Conservation (phyloP, 2,113 vertebrate species). For the Barnardius zonarius region DNA sequence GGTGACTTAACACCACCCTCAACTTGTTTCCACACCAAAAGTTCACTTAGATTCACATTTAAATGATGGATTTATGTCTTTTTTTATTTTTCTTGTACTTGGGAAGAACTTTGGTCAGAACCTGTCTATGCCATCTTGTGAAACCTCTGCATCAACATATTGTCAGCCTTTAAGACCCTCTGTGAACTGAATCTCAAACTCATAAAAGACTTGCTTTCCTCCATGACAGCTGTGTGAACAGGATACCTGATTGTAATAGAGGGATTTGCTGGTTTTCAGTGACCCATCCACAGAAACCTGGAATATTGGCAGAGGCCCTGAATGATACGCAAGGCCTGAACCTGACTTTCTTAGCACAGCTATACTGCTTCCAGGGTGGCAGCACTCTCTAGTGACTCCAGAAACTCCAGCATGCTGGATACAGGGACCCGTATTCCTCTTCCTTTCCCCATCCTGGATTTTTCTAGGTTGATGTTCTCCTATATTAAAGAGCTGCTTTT, state of each 20-base stretch:
- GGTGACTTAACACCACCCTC: not conserved
- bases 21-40: not conserved
- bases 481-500: not conserved
- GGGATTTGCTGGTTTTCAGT: not conserved
- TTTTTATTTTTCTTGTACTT: not conserved
- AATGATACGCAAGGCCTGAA: not conserved
- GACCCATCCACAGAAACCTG: not conserved
- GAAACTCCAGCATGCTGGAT: accelerated
- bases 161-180: not conserved
- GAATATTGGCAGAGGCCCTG: not conserved
- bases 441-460: not conserved
- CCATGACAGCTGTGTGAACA: not conserved
- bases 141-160: not conserved
- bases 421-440: not conserved
- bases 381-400: not conserved
- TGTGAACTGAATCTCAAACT: not conserved
- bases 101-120: not conserved
- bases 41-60: not conserved
- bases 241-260: not conserved
- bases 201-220: not conserved
- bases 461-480: not conserved
- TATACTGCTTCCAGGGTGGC: not conserved
- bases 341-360: not conserved
- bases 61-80: not conserved
- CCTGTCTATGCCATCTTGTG: not conserved